Conservation (phyloP, 1,140 invertebrate genomes). For the Chironomus striatipennis region DNA sequence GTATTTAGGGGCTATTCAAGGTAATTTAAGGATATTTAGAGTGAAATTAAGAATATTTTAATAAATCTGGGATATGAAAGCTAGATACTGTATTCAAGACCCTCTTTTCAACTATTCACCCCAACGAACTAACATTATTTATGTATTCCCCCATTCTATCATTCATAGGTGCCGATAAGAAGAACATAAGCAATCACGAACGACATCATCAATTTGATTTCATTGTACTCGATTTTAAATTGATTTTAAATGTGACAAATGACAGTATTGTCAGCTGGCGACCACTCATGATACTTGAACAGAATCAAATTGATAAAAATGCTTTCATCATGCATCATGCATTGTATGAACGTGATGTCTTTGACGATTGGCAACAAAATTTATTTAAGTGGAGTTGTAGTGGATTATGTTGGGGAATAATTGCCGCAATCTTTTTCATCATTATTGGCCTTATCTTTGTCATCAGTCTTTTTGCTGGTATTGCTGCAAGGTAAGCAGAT, state of each 20-base stretch:
- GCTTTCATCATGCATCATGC: conserved; percentile 36
- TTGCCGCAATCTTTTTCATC: conserved; percentile 33
- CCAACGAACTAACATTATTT: no score
- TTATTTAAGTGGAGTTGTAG: conserved; percentile 34
- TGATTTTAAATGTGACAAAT: conserved; percentile 4
- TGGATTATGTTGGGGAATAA: conserved; percentile 38
- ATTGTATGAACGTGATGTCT: conserved; percentile 32
- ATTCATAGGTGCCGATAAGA: conserved; percentile 26
- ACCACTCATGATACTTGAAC: conserved; percentile 36
- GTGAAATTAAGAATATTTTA: no score
- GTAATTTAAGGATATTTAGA: no score
- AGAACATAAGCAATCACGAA: background rate
- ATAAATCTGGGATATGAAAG: no score
- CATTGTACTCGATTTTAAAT: conserved; percentile 35
- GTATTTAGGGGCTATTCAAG: no score
- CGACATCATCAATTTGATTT: conserved; percentile 35
- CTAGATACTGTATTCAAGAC: no score
- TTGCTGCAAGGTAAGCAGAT: conserved; percentile 36
- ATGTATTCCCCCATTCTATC: no score
- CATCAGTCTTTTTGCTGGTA: conserved; percentile 34
- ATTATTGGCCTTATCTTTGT: conserved; percentile 32
- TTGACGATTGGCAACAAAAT: conserved; percentile 35
- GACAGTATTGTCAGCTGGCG: conserved; percentile 31
- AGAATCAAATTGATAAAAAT: conserved; percentile 28
- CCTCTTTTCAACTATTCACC: no score